phyloP scores from a whole-genome alignment of 2,113 vertebrate species.

The Grammatotria lemairii region DNA sequence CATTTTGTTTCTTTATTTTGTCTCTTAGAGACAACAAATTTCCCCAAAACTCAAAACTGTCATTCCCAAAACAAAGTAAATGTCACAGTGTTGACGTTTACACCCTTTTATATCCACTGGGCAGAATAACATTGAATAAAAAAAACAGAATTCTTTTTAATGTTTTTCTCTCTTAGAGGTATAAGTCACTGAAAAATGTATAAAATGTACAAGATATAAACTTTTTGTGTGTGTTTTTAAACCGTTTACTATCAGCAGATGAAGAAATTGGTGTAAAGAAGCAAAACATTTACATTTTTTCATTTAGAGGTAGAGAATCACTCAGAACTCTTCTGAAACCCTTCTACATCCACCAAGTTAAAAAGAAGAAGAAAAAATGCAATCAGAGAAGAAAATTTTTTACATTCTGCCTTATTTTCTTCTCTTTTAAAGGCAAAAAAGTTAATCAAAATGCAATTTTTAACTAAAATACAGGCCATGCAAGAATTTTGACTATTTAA shows the following conservation, averaged over 20 bases:
- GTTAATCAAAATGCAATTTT: background rate
- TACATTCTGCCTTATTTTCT: background rate
- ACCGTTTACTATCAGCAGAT: background rate
- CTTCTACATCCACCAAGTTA: background rate
- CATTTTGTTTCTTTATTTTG: background rate
- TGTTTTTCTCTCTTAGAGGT: background rate
- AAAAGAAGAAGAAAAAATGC: accelerated
- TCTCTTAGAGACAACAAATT: background rate
- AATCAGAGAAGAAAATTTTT: background rate
- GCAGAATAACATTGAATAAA: background rate
- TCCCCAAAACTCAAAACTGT: background rate
- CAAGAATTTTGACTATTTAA: background rate
- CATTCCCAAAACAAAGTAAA: background rate
- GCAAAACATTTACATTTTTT: background rate
- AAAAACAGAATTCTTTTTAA: background rate
- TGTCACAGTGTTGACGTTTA: background rate
- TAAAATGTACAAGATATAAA: background rate
- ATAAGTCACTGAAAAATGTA: background rate
- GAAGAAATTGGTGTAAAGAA: background rate
- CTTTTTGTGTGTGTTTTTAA: background rate
- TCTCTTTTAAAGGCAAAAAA: background rate
- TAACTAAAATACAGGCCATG: background rate
- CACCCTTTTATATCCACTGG: background rate
- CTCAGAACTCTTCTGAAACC: background rate
- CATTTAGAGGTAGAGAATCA: background rate